phyloP scores from a whole-genome alignment of 2,888 invertebrate genomes.

The Agrenia bidenticulata region DNA sequence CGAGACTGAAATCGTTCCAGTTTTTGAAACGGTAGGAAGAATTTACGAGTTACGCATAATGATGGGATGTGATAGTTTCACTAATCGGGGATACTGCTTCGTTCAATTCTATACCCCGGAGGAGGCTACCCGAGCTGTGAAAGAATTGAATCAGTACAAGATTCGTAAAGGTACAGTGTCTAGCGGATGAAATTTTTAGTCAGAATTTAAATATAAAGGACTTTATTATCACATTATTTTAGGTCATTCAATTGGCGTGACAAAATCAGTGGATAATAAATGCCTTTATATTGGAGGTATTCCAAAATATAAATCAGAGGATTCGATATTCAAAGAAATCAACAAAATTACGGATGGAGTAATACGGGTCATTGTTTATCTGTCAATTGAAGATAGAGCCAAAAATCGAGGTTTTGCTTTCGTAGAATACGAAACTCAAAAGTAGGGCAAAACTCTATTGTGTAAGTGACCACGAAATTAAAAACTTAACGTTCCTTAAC shows the following conservation, averaged over 20 bases:
- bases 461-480: no score
- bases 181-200: neutral
- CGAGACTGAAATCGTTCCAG: slow-evolving; percentile 71
- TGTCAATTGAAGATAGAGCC: slow-evolving; percentile 62
- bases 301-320: slow-evolving; percentile 66
- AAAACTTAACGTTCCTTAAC: neutral
- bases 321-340: slow-evolving; percentile 66
- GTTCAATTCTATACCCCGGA: slow-evolving; percentile 64
- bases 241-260: slow-evolving; percentile 68
- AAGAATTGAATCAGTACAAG: slow-evolving; percentile 67
- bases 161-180: slow-evolving; percentile 62
- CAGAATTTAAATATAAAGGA: neutral
- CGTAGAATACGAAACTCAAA: slow-evolving; percentile 75
- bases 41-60: slow-evolving; percentile 77
- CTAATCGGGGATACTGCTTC: slow-evolving; percentile 78
- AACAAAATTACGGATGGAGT: slow-evolving; percentile 69
- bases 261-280: slow-evolving; percentile 79
- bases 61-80: slow-evolving; percentile 78
- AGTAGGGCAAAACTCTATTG: slow-evolving; percentile 42
- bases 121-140: slow-evolving; percentile 69
- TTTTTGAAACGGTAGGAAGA: slow-evolving; percentile 67
- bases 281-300: slow-evolving; percentile 75
- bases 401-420: slow-evolving; percentile 80
- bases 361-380: slow-evolving; percentile 68
- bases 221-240: neutral